phyloP scores from a whole-genome alignment of 2,113 vertebrate species.

The Corythoichthys intestinalis region DNA sequence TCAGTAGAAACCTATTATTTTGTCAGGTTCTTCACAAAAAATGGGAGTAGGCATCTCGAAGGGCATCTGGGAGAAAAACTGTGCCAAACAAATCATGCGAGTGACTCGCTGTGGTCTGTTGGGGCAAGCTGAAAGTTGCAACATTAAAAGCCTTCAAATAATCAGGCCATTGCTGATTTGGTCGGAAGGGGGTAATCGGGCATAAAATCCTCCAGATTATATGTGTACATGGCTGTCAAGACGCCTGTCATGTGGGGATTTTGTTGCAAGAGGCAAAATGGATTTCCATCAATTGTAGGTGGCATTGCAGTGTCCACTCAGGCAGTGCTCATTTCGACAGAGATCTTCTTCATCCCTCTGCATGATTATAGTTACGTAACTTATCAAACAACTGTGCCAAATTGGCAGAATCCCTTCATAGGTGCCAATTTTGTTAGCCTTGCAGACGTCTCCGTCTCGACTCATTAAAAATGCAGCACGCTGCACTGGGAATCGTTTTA shows the following conservation, averaged over 20 bases:
- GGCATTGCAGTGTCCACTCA: neutral
- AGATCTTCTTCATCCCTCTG: neutral
- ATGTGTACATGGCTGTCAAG: neutral
- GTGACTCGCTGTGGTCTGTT: neutral
- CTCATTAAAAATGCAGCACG: slow-evolving; percentile 13
- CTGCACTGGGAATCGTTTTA: slow-evolving; percentile 15
- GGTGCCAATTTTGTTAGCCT: neutral
- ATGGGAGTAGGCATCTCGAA: no score
- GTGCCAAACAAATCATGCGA: neutral
- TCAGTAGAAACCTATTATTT: no score
- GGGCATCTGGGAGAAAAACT: neutral
- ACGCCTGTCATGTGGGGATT: neutral
- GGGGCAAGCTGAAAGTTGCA: neutral
- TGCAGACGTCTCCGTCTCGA: neutral
- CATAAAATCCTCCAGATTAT: neutral
- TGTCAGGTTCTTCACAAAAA: no score
- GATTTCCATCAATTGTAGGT: neutral
- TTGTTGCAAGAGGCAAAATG: neutral
- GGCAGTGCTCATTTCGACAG: neutral
- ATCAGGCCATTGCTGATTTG: neutral
- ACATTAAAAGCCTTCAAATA: neutral
- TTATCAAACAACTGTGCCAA: neutral
- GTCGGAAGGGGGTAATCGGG: neutral
- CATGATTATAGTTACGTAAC: neutral
- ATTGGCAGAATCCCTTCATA: neutral